Evolutionary conservation across 2,113 vertebrate genomes (phyloP), one percentile per base, ranked within the genome.

Genomic region (Leucoraja erinaceus): DNA sequence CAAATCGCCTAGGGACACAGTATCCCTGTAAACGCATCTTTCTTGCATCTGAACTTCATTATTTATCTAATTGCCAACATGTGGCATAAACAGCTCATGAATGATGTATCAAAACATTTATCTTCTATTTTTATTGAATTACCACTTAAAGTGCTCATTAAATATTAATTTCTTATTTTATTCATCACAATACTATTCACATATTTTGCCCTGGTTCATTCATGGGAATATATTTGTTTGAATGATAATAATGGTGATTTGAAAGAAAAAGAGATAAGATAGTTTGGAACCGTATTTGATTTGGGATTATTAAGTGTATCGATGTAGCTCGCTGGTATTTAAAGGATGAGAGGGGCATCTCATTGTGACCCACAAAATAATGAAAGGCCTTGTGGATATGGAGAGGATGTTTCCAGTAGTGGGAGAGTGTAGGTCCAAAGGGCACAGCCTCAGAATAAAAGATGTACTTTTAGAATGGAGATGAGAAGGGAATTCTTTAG

Each of bases 21-120:
- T 91, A 72, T 7, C 63, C 5, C 63, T 33, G 25, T 28, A 54
- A 91, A 74, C 31, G 38, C 33, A 91, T 38, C 63, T 47, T 74
- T 88, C 83, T 88, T 88, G 63, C 83, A 88, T 88, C 59, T 88
- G 83, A 91, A 72, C 10, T 74, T 91, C 4, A 72, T 74, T 91
- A 72, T 74, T 72, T 47, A 22, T 47, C 16, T 72, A 91, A 91
- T 38, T 91, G 10, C n/a, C 31, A 91, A 91, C 63, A 91, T 70
- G 5, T 91, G 90, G 68, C 54, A 18, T 74, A 54, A 91, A 91
- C 83, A 88, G 59, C 10, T 33, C 33, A 70, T 54, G 90, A 88
- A 16, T 63, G 68, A 54, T 25, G 47, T 91, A 33, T 72, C 38
- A 38, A 4, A 11, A 54, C 31, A 54, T 28, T 72, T 72, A 25